phyloP scores from a whole-genome alignment of 2,113 vertebrate genomes.

The Phyllopteryx taeniolatus region DNA sequence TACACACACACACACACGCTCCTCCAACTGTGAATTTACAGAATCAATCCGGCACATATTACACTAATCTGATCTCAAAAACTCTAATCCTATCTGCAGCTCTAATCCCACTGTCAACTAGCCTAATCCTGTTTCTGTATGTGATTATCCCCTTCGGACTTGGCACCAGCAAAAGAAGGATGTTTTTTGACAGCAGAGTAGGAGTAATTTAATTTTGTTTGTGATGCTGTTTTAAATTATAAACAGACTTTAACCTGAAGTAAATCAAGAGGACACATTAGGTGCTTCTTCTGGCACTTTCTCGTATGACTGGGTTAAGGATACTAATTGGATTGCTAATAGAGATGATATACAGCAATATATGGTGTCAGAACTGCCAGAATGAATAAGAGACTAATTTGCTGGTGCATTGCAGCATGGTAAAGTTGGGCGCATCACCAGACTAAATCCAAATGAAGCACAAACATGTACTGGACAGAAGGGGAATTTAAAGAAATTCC shows the following conservation, averaged over 20 bases:
- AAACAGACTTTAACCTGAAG: neutral
- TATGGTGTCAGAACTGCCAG: neutral
- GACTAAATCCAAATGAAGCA: neutral
- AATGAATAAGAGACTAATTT: neutral
- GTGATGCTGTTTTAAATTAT: neutral
- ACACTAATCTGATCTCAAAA: conserved; percentile 58
- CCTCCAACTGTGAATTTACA: conserved; percentile 17
- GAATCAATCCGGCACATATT: conserved; percentile 58
- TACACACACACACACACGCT: conserved; percentile 1
- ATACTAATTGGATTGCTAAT: conserved; percentile 1
- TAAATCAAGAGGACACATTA: neutral
- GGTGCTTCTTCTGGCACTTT: neutral
- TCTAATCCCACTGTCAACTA: conserved; percentile 66
- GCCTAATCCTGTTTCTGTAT: conserved; percentile 62
- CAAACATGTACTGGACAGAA: neutral
- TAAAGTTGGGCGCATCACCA: neutral
- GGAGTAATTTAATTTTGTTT: conserved; percentile 4
- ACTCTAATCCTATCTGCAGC: conserved; percentile 56
- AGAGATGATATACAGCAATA: conserved; percentile 4
- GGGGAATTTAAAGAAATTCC: neutral
- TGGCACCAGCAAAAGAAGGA: conserved; percentile 30
- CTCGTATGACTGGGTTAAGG: neutral
- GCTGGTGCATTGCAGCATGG: conserved; percentile 5
- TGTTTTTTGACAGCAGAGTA: conserved; percentile 13
- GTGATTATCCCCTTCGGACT: conserved; percentile 52